These are phyloP conservation scores for Leuciscus waleckii DNA, from an alignment of 2,797 vertebrate species.

Conservation along the genomic window DNA sequence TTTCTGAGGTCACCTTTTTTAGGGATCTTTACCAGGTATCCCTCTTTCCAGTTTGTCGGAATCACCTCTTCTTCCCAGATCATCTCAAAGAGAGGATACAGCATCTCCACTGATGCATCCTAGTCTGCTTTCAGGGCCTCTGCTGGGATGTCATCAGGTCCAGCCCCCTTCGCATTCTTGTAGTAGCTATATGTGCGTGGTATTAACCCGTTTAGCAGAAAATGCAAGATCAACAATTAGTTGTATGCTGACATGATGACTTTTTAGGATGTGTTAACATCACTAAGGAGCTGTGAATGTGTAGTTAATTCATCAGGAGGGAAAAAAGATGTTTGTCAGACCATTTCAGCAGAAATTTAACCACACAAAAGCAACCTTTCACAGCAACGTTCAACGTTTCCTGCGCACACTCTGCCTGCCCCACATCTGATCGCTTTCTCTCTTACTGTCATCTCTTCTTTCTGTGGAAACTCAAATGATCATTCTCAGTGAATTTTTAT, in stretches of 20 bases:
- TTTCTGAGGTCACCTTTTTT: not conserved
- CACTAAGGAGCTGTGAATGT: not conserved
- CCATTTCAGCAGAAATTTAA: conserved; percentile 25
- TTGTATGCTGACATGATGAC: conserved; percentile 15
- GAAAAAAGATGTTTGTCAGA: not conserved
- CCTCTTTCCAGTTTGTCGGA: not conserved
- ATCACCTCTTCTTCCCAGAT: not conserved
- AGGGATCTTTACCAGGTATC: not conserved
- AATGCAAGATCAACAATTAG: conserved; percentile 11
- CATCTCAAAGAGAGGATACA: not conserved
- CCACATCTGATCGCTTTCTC: not conserved
- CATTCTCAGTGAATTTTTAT: not conserved
- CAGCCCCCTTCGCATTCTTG: no score
- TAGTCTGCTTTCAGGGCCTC: not conserved
- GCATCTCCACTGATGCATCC: not conserved
- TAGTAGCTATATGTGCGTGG: not conserved
- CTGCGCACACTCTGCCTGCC: not conserved
- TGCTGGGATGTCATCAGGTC: not conserved
- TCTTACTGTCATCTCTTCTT: not conserved
- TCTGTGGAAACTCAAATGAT: not conserved
- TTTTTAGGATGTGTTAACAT: conserved; percentile 19
- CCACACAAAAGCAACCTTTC: conserved; percentile 7
- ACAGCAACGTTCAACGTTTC: conserved; percentile 1
- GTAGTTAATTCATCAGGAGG: conserved; percentile 22
- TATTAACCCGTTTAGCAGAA: not conserved